Evolutionary conservation across 2,888 invertebrate species (phyloP).

Genomic region (Mactromeris polynyma): DNA sequence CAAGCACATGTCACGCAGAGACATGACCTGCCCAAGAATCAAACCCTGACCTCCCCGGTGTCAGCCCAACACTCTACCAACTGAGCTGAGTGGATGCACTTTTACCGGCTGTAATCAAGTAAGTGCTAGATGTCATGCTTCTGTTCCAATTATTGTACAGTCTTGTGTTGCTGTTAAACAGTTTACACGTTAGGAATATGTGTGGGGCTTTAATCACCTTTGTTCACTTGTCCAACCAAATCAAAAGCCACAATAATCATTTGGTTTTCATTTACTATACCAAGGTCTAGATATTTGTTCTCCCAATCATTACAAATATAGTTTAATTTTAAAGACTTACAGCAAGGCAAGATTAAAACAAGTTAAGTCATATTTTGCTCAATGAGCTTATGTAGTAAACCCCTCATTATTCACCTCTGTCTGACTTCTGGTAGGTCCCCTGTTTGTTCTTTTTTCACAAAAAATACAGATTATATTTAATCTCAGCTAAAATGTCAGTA

Average conservation of each 20-base stretch:
- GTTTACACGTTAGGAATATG: too few relatives aligned
- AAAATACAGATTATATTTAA: background rate
- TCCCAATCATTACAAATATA: background rate
- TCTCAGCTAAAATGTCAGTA: slow-evolving; percentile 4
- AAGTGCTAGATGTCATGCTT: too few relatives aligned
- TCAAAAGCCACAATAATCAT: background rate
- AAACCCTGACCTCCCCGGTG: too few relatives aligned
- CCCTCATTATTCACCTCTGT: background rate
- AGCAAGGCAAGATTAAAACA: background rate
- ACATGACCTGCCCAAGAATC: too few relatives aligned
- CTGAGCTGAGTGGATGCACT: too few relatives aligned
- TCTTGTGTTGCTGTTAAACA: too few relatives aligned
- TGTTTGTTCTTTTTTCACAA: background rate
- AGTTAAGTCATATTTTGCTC: background rate
- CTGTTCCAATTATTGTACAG: too few relatives aligned
- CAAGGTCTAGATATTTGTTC: background rate
- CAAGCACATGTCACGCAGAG: too few relatives aligned
- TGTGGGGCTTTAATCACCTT: too few relatives aligned
- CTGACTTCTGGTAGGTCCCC: background rate
- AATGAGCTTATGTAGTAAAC: background rate
- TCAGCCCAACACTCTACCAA: too few relatives aligned
- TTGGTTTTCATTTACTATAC: background rate
- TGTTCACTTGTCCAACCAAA: background rate
- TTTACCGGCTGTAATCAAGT: too few relatives aligned
- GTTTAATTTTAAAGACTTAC: background rate